A percentile compares a stretch with the other conserved stretches of the same genome.
phyloP scores from a whole-genome alignment of 2,888 invertebrate genomes.

The Sericinus montela region DNA sequence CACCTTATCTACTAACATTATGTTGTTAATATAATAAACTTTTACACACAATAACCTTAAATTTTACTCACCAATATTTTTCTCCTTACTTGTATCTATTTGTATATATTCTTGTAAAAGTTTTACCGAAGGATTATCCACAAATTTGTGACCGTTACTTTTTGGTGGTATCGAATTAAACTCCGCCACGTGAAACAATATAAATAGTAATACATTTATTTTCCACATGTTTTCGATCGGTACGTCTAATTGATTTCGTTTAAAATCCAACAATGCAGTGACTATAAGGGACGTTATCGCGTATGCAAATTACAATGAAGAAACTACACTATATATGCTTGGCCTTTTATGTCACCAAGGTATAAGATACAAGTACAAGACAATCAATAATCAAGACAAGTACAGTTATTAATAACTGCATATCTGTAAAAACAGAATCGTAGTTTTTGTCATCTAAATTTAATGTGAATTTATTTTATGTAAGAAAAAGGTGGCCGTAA shows the following conservation, averaged over 20 bases:
- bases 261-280: conserved; percentile 2
- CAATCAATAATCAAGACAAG: too few relatives aligned
- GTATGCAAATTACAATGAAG: conserved; percentile 6
- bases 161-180: conserved; percentile 8
- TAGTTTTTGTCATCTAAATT: too few relatives aligned
- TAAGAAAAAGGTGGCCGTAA: too few relatives aligned
- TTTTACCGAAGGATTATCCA: conserved; percentile 37
- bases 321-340: too few relatives aligned
- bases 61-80: conserved; percentile 41
- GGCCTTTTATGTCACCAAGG: too few relatives aligned
- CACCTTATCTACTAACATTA: too few relatives aligned
- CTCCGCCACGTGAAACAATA: neutral
- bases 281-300: neutral
- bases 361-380: too few relatives aligned
- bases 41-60: neutral
- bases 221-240: conserved; percentile 2
- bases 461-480: too few relatives aligned
- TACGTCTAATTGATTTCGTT: neutral
- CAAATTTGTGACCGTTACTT: conserved; percentile 22
- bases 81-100: conserved; percentile 45
- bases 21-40: neutral
- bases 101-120: conserved; percentile 45
- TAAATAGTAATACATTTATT: neutral
- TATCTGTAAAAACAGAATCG: too few relatives aligned
- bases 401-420: too few relatives aligned